phyloP scores from a whole-genome alignment of 2,888 invertebrate genomes.

The Caenorhabditis sp. region DNA sequence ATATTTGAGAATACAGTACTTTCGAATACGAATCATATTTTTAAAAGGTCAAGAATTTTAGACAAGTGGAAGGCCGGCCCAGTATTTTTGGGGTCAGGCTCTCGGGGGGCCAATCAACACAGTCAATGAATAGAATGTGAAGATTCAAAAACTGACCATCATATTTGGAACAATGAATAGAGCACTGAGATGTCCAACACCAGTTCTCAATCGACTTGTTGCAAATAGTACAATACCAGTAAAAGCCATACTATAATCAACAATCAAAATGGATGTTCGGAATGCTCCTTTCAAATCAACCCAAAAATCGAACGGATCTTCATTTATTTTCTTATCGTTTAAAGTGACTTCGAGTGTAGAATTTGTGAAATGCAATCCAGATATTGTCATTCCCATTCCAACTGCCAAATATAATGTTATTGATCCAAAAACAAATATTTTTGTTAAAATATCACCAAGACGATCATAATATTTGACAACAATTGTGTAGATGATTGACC shows the following conservation, averaged over 20 bases:
- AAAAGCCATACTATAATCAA: conserved; percentile 56
- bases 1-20: too few relatives aligned
- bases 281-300: conserved; percentile 48
- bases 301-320: conserved; percentile 52
- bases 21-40: too few relatives aligned
- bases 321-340: conserved; percentile 30
- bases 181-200: conserved; percentile 43
- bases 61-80: too few relatives aligned
- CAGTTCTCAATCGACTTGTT: conserved; percentile 41
- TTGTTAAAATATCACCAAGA: conserved; percentile 30
- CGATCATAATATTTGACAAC: conserved; percentile 28
- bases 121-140: too few relatives aligned
- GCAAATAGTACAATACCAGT: conserved; percentile 52
- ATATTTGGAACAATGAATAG: conserved; percentile 35
- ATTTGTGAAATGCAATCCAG: conserved; percentile 27
- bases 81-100: too few relatives aligned
- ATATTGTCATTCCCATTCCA: conserved; percentile 35
- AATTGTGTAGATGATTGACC: conserved; percentile 34
- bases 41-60: too few relatives aligned
- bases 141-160: conserved; percentile 26
- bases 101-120: too few relatives aligned
- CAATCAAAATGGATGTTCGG: conserved; percentile 47
- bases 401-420: conserved; percentile 37
- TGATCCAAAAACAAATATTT: conserved; percentile 42
- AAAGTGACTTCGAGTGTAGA: conserved; percentile 7